These are phyloP conservation scores for Serinus canaria DNA, from an alignment of 2,113 vertebrate species.

Conservation along the genomic window DNA sequence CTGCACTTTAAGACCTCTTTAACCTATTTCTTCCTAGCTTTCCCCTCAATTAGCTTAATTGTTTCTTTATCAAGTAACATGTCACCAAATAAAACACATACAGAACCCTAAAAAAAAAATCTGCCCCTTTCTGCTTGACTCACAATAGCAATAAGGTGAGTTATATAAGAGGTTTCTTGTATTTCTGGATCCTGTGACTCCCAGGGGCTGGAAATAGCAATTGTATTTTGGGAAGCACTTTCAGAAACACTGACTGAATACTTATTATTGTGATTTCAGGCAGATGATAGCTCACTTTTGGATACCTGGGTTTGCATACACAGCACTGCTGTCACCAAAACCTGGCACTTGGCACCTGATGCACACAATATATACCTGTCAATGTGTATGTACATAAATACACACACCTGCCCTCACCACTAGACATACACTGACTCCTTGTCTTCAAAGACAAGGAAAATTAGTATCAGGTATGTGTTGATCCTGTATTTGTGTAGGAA, in stretches of 20 bases:
- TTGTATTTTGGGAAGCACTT: slow-evolving; percentile 45
- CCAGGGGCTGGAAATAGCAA: slow-evolving; percentile 38
- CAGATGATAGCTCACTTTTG: not conserved
- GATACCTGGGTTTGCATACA: not conserved
- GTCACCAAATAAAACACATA: slow-evolving; percentile 23
- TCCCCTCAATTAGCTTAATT: slow-evolving; percentile 63
- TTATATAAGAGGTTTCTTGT: not conserved
- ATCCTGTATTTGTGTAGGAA: not conserved
- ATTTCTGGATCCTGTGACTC: slow-evolving; percentile 26
- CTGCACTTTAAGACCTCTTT: slow-evolving; percentile 52
- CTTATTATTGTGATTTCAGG: not conserved
- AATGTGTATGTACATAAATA: not conserved
- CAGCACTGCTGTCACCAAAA: not conserved
- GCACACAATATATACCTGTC: not conserved
- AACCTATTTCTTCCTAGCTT: slow-evolving; percentile 64
- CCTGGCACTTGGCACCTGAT: not conserved
- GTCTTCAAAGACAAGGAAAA: not conserved
- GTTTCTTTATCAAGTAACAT: slow-evolving; percentile 49
- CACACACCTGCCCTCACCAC: not conserved
- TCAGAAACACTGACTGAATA: slow-evolving; percentile 15
- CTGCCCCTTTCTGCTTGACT: not conserved
- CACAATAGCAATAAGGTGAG: slow-evolving; percentile 19
- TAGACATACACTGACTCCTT: not conserved
- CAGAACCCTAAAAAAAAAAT: not conserved
- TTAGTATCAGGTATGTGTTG: not conserved